Base-by-base conservation (phyloP, 2,113 vertebrate genomes). In the Osmerus mordax region DNA sequence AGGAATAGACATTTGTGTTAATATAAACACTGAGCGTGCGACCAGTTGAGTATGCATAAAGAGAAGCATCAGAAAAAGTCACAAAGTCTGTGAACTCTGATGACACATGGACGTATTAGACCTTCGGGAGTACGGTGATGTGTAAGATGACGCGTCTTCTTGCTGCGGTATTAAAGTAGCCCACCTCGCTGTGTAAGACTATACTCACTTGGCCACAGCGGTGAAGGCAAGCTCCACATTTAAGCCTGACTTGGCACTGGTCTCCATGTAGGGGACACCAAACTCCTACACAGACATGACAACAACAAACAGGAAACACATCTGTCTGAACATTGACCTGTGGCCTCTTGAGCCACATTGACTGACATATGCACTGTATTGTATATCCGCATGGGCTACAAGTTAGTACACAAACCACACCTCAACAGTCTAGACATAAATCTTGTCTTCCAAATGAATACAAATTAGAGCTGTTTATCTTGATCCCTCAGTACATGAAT, bases 191-290 rank as follows among this genome's bases (percentile, higher is more conserved):
- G 18, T 23, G 18, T 23, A 60, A 3, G 58, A 23, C 18, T 15
- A 41, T 19, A 89, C 96, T 95, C 81, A 98, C 96, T 95, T 97
- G 4, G 95, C 96, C 0, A 96, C 94, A 77, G 95, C 96, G 3
- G 86, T 96, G 90, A 98, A 98, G 0, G 95, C 95, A 81, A 98
- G 78, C 47, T 98, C 96, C 14, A 98, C 94, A 0, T 98, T 98
- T 76, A 97, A 90, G 67, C 96, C 96, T 0, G 90, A 94, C 86
- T 94, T 96, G 67, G 95, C 95, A 0, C 96, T 98, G 78, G 96
- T 97, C 90, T 98, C 96, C 96, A 98, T 97, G 79, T 95, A 98
- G 55, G 96, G 96, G 76, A 98, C 93, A 0, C 95, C 94, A 0
- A 93, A 98, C 71, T 97, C 95, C 96, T 98, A 89, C 12, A 78